phyloP scores from a whole-genome alignment of 1,140 invertebrate genomes.

The Copidosoma floridanum region DNA sequence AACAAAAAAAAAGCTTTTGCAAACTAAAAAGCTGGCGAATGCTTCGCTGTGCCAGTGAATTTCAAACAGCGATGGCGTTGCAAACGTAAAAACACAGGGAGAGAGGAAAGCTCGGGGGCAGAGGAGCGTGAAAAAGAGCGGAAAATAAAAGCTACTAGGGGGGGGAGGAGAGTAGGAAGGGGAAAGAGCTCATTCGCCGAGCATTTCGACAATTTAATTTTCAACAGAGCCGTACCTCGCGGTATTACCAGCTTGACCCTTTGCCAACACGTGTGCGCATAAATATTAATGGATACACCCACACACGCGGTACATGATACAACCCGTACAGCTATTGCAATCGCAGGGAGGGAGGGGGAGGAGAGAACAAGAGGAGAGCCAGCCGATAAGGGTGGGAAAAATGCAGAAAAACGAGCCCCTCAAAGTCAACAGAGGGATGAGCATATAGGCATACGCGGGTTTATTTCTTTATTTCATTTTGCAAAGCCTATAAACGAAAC shows the following conservation, averaged over 20 bases:
- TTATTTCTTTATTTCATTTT: not conserved
- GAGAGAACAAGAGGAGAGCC: not conserved
- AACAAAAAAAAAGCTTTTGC: not conserved
- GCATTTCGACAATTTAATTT: constrained; percentile 26
- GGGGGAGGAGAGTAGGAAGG: constrained; percentile 6
- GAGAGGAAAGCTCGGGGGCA: not conserved
- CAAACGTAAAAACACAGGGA: not conserved
- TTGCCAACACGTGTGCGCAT: not conserved
- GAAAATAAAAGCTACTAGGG: constrained; percentile 9
- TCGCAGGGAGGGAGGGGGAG: not conserved
- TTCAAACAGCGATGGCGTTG: not conserved
- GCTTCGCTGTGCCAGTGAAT: not conserved
- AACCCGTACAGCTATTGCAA: not conserved
- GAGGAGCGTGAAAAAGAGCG: constrained; percentile 6
- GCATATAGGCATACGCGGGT: not conserved
- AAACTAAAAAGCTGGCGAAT: constrained; percentile 1
- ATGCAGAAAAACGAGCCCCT: not conserved
- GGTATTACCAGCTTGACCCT: constrained; percentile 1
- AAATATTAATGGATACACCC: not conserved
- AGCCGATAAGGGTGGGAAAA: not conserved
- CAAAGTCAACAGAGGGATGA: not conserved
- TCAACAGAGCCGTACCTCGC: constrained; percentile 24
- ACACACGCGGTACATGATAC: no score
- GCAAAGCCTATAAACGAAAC: no score
- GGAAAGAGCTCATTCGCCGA: not conserved